These are phyloP conservation scores for Uria lomvia DNA, from an alignment of 2,113 vertebrate species.

Conservation along the genomic window DNA sequence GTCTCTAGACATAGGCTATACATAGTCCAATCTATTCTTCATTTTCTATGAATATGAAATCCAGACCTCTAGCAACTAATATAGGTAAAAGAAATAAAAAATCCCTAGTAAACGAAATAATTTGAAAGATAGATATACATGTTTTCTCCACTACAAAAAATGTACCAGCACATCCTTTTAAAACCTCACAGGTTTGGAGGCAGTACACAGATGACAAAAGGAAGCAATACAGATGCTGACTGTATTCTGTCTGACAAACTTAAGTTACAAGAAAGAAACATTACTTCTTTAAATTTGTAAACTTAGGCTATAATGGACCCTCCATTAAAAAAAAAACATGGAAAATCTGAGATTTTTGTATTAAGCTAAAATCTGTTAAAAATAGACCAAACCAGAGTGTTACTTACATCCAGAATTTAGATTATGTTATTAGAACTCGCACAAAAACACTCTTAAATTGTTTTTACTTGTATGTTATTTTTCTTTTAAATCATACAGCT, in stretches of 20 bases:
- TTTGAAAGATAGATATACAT: background rate
- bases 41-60: background rate
- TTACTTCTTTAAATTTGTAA: background rate
- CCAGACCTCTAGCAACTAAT: background rate
- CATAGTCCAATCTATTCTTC: background rate
- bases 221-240: background rate
- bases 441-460: background rate
- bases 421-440: background rate
- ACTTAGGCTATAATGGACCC: background rate
- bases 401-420: background rate
- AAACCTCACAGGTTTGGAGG: background rate
- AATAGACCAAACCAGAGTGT: background rate
- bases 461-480: accelerated
- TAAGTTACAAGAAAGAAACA: background rate
- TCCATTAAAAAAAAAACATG: background rate
- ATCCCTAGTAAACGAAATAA: background rate
- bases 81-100: background rate
- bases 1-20: background rate
- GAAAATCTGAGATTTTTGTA: background rate
- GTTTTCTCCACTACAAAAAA: background rate
- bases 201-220: background rate
- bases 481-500: background rate
- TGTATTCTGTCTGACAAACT: background rate
- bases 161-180: background rate
- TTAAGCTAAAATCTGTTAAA: background rate